Conservation (phyloP, 1,140 invertebrate species). For the Leucophenga varia region DNA sequence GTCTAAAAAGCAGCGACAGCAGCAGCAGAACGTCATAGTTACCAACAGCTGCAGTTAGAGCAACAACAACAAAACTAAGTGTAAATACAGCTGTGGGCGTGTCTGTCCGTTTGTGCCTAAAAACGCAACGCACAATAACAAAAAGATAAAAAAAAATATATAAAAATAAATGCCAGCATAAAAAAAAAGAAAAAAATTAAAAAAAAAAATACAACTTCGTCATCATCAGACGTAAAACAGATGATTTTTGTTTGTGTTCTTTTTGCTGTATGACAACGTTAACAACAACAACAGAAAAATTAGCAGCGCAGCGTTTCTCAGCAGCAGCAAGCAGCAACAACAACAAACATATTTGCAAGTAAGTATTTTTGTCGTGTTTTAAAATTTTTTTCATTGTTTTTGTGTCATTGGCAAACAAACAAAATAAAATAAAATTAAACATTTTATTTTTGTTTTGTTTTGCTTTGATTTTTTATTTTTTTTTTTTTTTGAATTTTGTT, state of each 20-base stretch:
- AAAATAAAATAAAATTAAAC: no score
- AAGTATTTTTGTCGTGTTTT: no score
- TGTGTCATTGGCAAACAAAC: no score
- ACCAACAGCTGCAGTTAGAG: constrained; percentile 22
- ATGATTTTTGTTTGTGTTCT: constrained; percentile 54
- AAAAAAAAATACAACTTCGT: constrained; percentile 6
- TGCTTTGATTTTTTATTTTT: no score
- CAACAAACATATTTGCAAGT: no score
- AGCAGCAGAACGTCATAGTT: constrained; percentile 23
- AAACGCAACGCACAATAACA: constrained; percentile 10
- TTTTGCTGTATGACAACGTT: constrained; percentile 23
- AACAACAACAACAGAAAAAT: constrained; percentile 16
- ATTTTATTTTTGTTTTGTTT: no score
- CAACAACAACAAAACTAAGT: constrained; percentile 15
- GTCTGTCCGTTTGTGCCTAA: no score
- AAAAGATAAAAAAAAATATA: constrained; percentile 6
- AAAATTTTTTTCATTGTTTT: no score
- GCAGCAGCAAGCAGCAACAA: no score
- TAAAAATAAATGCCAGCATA: constrained; percentile 7
- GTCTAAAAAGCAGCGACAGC: constrained; percentile 24
- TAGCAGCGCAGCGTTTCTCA: no score
- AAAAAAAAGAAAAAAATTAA: constrained; percentile 10
- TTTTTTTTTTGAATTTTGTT: no score
- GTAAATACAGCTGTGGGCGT: no score
- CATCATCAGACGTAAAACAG: constrained; percentile 29